Conservation (phyloP, 2,113 vertebrate genomes). For the Grammomys dolichurus region DNA sequence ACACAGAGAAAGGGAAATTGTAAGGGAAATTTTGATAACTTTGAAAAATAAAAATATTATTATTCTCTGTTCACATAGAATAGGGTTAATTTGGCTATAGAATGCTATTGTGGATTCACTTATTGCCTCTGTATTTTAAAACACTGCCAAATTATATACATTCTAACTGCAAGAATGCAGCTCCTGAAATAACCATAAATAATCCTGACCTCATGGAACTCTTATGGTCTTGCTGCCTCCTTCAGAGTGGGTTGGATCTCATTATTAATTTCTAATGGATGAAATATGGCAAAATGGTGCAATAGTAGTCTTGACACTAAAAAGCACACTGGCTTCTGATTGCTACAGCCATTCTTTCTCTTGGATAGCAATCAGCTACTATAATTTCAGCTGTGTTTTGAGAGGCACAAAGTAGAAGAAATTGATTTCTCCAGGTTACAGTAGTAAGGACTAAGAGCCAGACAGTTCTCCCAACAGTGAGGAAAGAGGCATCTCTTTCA, state of each 20-base stretch:
- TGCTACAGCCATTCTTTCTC: neutral
- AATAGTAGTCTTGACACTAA: neutral
- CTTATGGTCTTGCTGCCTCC: neutral
- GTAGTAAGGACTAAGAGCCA: neutral
- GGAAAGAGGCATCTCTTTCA: neutral
- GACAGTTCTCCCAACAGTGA: neutral
- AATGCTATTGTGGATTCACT: neutral
- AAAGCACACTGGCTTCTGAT: neutral
- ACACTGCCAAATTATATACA: neutral
- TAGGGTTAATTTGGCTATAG: neutral
- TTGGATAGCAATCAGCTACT: neutral
- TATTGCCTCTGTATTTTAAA: conserved; percentile 12
- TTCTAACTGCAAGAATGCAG: neutral
- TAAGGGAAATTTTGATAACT: neutral
- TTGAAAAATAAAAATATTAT: neutral
- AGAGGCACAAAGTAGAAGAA: neutral
- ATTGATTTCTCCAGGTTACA: neutral
- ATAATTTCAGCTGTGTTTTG: neutral
- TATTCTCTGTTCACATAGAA: neutral
- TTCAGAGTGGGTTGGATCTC: neutral
- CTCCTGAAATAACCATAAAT: neutral
- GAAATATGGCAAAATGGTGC: neutral
- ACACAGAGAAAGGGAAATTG: neutral
- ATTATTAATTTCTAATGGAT: neutral
- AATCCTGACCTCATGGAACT: neutral